These are phyloP conservation scores for Athripsodes cinereus DNA, from an alignment of 2,888 invertebrate species.

Conservation along the genomic window DNA sequence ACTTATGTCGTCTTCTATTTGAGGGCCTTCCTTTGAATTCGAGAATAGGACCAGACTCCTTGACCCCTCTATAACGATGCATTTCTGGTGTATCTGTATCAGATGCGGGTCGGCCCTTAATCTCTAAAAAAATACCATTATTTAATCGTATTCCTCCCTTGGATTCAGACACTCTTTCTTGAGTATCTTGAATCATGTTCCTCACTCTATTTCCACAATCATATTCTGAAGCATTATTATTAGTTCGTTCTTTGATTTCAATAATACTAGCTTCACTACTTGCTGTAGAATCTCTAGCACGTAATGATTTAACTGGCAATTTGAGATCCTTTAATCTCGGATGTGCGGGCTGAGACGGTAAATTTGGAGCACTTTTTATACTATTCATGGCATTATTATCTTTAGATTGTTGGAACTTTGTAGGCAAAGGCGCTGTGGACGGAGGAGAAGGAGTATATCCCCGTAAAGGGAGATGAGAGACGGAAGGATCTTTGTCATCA, in stretches of 20 bases:
- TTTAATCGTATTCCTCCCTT: conserved; percentile 66
- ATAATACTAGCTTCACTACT: conserved; percentile 58
- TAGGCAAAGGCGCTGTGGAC: conserved; percentile 76
- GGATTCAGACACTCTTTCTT: conserved; percentile 54
- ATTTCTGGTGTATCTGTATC: conserved; percentile 51
- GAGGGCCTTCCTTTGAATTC: conserved; percentile 58
- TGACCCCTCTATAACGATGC: conserved; percentile 50
- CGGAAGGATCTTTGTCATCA: conserved; percentile 49
- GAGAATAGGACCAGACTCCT: conserved; percentile 54
- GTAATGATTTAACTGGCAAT: conserved; percentile 63
- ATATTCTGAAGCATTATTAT: conserved; percentile 44
- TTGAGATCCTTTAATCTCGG: conserved; percentile 67
- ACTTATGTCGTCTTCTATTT: conserved; percentile 51
- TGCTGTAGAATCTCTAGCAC: conserved; percentile 55
- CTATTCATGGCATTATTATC: conserved; percentile 68
- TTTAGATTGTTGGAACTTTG: conserved; percentile 69
- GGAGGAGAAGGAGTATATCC: conserved; percentile 79
- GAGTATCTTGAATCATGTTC: conserved; percentile 50
- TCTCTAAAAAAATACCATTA: conserved; percentile 65
- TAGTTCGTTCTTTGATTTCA: conserved; percentile 52
- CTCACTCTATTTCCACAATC: conserved; percentile 48
- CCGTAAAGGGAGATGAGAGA: conserved; percentile 59
- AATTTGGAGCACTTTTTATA: conserved; percentile 73
- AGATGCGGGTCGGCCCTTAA: conserved; percentile 63
- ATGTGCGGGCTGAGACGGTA: conserved; percentile 64